Percentiles rank a stretch among this genome's conserved stretches.
Evolutionary conservation across 2,797 vertebrate genomes (phyloP).

Genomic region (Buceros bicornis): DNA sequence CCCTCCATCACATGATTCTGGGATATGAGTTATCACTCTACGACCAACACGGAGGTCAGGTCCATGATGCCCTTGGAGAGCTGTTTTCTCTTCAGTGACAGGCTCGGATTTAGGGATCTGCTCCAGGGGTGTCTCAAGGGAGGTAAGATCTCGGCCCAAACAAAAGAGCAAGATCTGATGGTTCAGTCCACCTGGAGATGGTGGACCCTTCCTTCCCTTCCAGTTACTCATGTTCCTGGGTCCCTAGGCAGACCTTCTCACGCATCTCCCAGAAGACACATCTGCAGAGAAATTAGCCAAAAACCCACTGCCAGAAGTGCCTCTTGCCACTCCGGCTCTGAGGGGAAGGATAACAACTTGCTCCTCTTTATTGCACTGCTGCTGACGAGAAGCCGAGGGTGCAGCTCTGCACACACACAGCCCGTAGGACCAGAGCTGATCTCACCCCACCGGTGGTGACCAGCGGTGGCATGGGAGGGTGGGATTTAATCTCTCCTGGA

Average conservation of each 20-base stretch:
- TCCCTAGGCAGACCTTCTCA: not conserved
- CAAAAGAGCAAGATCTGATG: not conserved
- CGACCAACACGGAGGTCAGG: not conserved
- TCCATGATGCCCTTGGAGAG: not conserved
- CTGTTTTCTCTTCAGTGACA: not conserved
- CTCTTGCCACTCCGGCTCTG: not conserved
- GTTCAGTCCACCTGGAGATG: not conserved
- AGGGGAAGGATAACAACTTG: not conserved
- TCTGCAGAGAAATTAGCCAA: not conserved
- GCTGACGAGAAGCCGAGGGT: not conserved
- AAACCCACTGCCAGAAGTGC: rapidly evolving
- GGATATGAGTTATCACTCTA: rapidly evolving
- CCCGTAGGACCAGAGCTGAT: too few relatives aligned
- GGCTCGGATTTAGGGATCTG: not conserved
- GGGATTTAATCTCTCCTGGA: not conserved
- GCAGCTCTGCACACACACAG: not conserved
- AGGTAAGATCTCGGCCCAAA: not conserved
- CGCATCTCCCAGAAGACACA: not conserved
- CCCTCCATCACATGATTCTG: rapidly evolving
- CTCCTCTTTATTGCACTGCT: not conserved
- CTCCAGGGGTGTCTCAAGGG: not conserved
- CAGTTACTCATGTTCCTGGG: not conserved
- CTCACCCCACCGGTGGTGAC: rapidly evolving
- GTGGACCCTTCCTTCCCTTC: not conserved
- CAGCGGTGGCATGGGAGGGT: rapidly evolving